Base-by-base conservation (phyloP, 2,113 vertebrate species). In the Sander lucioperca region DNA sequence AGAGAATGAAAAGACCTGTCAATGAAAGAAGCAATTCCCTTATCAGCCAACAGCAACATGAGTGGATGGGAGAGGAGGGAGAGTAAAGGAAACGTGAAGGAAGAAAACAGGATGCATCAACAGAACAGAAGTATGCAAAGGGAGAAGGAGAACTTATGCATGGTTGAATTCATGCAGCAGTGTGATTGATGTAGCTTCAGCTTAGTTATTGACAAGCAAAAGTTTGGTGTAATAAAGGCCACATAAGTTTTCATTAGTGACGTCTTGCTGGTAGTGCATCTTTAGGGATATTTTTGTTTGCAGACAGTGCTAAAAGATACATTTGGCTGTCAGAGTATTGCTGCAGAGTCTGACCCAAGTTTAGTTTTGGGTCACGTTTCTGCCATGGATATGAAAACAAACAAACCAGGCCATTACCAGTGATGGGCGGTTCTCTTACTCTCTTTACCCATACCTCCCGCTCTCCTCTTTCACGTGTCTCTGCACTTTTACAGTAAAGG, bases 11-110 rank as follows among this genome's bases (percentile, higher is more conserved):
- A 94, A 92, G 89, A 88, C 91, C 85, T 56, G 10, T 89, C 87
- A 91, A 89, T 93, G 89, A 92, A 93, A 89, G 87, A 84, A 87
- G 82, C 88, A 94, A 95, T 92, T 94, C 92, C 90, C 93, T 91
- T 76, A 91, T 93, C 91, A 81, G 84, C 77, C 77, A 84, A 88
- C 71, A 51, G 78, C 85, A 87, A 90, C 81, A 88, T 72, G 68
- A 89, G 90, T 74, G 79, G 79, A 83, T 14, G 86, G 75, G 27
- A 72, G 74, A 83, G 48, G 53, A 64, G 61, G 54, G 76, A 54
- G 64, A 11, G 74, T 18, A 53, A 74, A 79, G 74, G 30, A 62
- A 77, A 83, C 66, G 69, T 33, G 45, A 76, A 70, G 71, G 77
- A 79, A 63, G 74, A 62, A 80, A 89, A 74, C 68, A 83, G 69